Evolutionary conservation across 2,113 vertebrate genomes (phyloP), one percentile per base, ranked within the genome.

Genomic region (Uropsilus gracilis): DNA sequence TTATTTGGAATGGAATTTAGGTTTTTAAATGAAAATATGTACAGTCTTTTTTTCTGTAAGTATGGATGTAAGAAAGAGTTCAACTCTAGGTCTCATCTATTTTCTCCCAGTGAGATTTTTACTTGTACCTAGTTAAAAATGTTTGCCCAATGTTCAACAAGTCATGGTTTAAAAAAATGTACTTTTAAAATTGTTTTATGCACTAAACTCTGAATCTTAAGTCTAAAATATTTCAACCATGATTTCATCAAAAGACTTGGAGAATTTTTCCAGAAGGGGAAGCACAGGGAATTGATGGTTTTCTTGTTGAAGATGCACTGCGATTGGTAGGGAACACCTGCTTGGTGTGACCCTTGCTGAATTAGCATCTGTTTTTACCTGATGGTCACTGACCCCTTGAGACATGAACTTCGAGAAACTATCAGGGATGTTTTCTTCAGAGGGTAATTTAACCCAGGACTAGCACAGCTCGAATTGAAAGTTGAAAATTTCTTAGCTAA

Each of bases 401-500:
- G 81, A 81, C 37, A 13, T 17, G 30, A 84, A 11, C n/a, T 82
- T 84, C 37, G 48, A 69, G n/a, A 69, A 30, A 63, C 8, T 20
- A 46, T 5, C 42, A 53, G 48, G 17, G 6, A 3, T 78, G 11
- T 48, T 71, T 75, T 76, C 57, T 24, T 39, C 83, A 63, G 63
- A 93, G 42, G 13, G 44, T 32, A 95, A 80, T 72, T 63, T 89
- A 44, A 2, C 64, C 46, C 34, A 24, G 46, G n/a, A 81, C 32
- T 32, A 44, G 26, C 16, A 86, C 39, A 91, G 24, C 16, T 85
- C 59, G 48, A 76, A 91, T 87, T 59, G 82, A 57, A 75, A 68
- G 20, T 69, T 30, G 46, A 20, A 88, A 71, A 57, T 42, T 42
- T 63, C 72, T 89, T 89, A 69, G 50, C 84, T 96, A 50, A 96